Conservation (phyloP, 2,113 vertebrate genomes). For the Nasalis larvatus region DNA sequence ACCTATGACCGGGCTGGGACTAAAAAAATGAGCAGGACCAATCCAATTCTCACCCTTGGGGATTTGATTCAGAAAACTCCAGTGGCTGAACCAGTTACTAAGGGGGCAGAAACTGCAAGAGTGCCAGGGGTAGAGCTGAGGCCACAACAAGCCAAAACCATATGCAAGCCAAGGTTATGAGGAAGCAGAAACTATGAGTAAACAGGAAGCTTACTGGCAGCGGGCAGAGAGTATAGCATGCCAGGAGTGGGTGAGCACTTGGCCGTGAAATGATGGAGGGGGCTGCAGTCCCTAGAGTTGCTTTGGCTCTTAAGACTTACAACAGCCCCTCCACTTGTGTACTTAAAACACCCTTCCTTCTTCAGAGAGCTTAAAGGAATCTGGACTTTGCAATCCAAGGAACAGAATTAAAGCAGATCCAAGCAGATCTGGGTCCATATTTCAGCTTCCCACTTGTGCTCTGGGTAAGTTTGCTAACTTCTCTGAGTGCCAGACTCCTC, state of each 20-base stretch:
- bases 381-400: neutral
- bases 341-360: neutral
- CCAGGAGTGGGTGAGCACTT: slow-evolving; percentile 51
- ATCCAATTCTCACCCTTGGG: slow-evolving; percentile 40
- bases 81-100: slow-evolving; percentile 48
- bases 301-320: neutral
- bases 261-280: neutral
- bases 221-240: slow-evolving; percentile 30
- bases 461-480: neutral
- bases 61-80: slow-evolving; percentile 68
- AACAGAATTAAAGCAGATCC: slow-evolving; percentile 21
- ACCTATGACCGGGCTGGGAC: slow-evolving; percentile 55
- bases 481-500: neutral
- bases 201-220: slow-evolving; percentile 78
- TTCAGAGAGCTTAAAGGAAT: neutral
- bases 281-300: neutral
- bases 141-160: slow-evolving; percentile 66
- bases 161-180: slow-evolving; percentile 68
- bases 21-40: slow-evolving; percentile 53
- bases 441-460: slow-evolving; percentile 5
- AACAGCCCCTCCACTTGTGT: neutral
- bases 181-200: slow-evolving; percentile 79
- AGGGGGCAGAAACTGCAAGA: slow-evolving; percentile 51
- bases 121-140: slow-evolving; percentile 44
- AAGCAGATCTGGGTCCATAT: neutral